Evolutionary conservation across 2,888 invertebrate species (phyloP).

Genomic region (Amorpha juglandis): DNA sequence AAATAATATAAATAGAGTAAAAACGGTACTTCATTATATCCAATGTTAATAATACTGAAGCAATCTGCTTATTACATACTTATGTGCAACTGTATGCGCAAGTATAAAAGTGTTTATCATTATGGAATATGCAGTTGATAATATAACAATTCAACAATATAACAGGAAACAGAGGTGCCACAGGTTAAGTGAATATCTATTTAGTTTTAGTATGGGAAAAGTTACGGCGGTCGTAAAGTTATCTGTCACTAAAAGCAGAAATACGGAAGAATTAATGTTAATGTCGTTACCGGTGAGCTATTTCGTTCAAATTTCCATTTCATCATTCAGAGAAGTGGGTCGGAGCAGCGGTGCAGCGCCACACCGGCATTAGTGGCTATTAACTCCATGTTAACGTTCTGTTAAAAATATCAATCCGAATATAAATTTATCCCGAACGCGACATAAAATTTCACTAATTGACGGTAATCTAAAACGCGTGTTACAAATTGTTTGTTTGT

Average conservation of each 20-base stretch:
- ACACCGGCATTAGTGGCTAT: constrained; percentile 67
- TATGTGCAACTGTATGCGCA: not conserved
- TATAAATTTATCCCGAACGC: constrained; percentile 44
- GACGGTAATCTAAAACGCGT: constrained; percentile 37
- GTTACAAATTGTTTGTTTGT: constrained; percentile 40
- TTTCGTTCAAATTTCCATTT: constrained; percentile 55
- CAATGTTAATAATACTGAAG: not conserved
- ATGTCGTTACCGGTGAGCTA: constrained; percentile 53
- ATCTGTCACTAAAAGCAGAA: constrained; percentile 57
- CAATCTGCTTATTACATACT: not conserved
- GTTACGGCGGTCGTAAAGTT: constrained; percentile 59
- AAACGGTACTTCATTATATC: not conserved
- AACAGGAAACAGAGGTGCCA: constrained; percentile 25
- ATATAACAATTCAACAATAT: constrained; percentile 15
- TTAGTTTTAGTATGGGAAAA: constrained; percentile 44
- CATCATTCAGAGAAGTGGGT: constrained; percentile 63
- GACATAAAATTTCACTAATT: constrained; percentile 48
- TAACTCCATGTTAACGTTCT: constrained; percentile 69
- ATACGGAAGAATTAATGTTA: constrained; percentile 61
- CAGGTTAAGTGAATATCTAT: constrained; percentile 46
- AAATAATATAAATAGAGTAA: not conserved
- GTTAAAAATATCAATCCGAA: constrained; percentile 62
- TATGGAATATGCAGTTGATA: not conserved
- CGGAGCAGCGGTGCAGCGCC: constrained; percentile 57
- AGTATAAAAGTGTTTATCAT: constrained; percentile 15